Evolutionary conservation across 2,797 vertebrate species (phyloP).

Genomic region (Tenualosa ilisha): DNA sequence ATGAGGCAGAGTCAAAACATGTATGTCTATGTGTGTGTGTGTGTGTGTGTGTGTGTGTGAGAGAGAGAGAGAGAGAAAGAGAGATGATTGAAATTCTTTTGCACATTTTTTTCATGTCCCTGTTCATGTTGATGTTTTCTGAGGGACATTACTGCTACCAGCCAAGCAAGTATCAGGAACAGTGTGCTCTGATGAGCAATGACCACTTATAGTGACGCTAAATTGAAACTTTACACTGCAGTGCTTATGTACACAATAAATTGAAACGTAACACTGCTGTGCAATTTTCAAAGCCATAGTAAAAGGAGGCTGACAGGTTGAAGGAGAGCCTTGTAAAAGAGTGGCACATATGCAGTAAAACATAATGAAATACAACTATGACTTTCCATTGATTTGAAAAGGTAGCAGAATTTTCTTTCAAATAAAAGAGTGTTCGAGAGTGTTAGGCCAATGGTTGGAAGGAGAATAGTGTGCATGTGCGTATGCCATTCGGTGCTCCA

Average conservation of each 20-base stretch:
- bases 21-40: no score
- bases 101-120: neutral
- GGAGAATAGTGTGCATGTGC: neutral
- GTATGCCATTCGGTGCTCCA: constrained; percentile 40
- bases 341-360: constrained; percentile 58
- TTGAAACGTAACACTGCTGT: constrained; percentile 66
- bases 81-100: neutral
- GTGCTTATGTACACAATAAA: constrained; percentile 41
- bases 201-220: constrained; percentile 59
- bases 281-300: constrained; percentile 63
- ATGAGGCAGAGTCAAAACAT: neutral
- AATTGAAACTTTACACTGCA: constrained; percentile 17
- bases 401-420: constrained; percentile 35
- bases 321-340: constrained; percentile 59
- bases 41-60: neutral
- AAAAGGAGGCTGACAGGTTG: constrained; percentile 52
- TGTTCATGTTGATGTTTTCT: neutral
- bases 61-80: constrained; percentile 2
- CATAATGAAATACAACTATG: constrained; percentile 64
- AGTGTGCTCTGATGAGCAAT: constrained; percentile 44
- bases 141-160: constrained; percentile 46
- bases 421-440: neutral
- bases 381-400: constrained; percentile 64
- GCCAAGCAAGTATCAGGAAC: constrained; percentile 28
- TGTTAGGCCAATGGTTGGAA: constrained; percentile 17